These are phyloP conservation scores for Pao palembangensis DNA, from an alignment of 2,113 vertebrate species.

Conservation along the genomic window DNA sequence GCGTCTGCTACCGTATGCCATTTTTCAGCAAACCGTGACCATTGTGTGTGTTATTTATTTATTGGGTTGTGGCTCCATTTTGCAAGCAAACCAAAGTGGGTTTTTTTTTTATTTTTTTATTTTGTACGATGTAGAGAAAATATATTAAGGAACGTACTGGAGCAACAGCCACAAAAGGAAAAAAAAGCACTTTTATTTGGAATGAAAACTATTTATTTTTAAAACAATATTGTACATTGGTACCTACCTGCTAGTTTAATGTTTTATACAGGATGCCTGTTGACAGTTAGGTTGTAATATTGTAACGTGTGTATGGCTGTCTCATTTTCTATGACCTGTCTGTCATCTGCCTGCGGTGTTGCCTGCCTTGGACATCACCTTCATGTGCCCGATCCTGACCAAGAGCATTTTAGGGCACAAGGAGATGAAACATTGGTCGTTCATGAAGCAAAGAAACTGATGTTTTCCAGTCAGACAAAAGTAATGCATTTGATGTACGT, in stretches of 20 bases:
- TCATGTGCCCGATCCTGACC: slow-evolving; percentile 47
- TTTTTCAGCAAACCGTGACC: slow-evolving; percentile 53
- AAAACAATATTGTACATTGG: slow-evolving; percentile 65
- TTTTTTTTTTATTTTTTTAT: slow-evolving; percentile 46
- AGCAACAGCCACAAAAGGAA: slow-evolving; percentile 45
- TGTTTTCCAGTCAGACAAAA: slow-evolving; percentile 48
- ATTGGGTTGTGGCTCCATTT: slow-evolving; percentile 40
- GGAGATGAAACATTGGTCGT: slow-evolving; percentile 18
- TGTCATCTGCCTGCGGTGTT: slow-evolving; percentile 61
- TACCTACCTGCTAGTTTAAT: slow-evolving; percentile 49
- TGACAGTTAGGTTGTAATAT: slow-evolving; percentile 59
- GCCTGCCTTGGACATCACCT: slow-evolving; percentile 68
- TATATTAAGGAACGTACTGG: slow-evolving; percentile 60
- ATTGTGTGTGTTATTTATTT: slow-evolving; percentile 41
- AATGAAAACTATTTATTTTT: slow-evolving; percentile 66
- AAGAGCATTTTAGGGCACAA: slow-evolving; percentile 22
- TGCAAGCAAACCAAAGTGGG: slow-evolving; percentile 74
- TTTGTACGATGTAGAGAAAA: slow-evolving; percentile 48
- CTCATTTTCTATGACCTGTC: slow-evolving; percentile 53
- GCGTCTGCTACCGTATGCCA: slow-evolving; percentile 50
- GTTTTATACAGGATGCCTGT: slow-evolving; percentile 74
- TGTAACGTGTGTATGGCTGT: slow-evolving; percentile 66
- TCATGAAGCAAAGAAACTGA: slow-evolving; percentile 30
- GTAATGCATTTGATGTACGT: slow-evolving; percentile 66
- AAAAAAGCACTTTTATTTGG: slow-evolving; percentile 66